Base-by-base conservation (phyloP, 2,888 invertebrate genomes). In the Gerris lacustris region DNA sequence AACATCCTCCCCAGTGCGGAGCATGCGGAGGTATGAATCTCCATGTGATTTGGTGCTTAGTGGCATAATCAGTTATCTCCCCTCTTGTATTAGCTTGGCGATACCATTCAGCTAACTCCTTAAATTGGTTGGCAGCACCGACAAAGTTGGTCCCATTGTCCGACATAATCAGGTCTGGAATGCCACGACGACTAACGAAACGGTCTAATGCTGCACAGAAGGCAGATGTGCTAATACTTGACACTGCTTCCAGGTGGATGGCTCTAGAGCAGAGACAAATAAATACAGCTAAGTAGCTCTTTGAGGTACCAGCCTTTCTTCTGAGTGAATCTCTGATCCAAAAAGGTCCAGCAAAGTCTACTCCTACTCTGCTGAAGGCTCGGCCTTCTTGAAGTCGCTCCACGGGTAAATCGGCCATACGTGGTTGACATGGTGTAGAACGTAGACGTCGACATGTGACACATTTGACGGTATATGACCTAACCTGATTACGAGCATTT, bases 1-100 rank as follows among this genome's bases (percentile, higher is more conserved):
- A 75, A 76, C 9, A 78, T 7, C 76, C 75, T 6, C 76, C 76
- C 55, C 75, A 74, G 43, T 77, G 72, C 0, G 75, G 74, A 6
- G 74, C 72, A 66, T 17, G 66, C 4, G 76, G 73, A 15, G 75
- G 74, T 47, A 72, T 75, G 64, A 77, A 77, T 43, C 75, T 71
- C 76, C 76, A 76, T 1, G 45, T 7, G n/a, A n/a, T n/a, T n/a
- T n/a, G n/a, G n/a, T n/a, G n/a, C n/a, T 45, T 6, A 11, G 5
- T 7, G 43, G 6, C 7, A 9, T n/a, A n/a, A n/a, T n/a, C n/a
- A n/a, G n/a, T n/a, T n/a, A n/a, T n/a, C 73, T 47, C n/a, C n/a
- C n/a, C n/a, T n/a, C n/a, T n/a, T n/a, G n/a, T n/a, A n/a, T n/a
- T n/a, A n/a, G n/a, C n/a, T n/a, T n/a, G n/a, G n/a, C n/a, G n/a